Evolutionary conservation across 2,797 vertebrate species (phyloP).

Genomic region (Propithecus deckenii): DNA sequence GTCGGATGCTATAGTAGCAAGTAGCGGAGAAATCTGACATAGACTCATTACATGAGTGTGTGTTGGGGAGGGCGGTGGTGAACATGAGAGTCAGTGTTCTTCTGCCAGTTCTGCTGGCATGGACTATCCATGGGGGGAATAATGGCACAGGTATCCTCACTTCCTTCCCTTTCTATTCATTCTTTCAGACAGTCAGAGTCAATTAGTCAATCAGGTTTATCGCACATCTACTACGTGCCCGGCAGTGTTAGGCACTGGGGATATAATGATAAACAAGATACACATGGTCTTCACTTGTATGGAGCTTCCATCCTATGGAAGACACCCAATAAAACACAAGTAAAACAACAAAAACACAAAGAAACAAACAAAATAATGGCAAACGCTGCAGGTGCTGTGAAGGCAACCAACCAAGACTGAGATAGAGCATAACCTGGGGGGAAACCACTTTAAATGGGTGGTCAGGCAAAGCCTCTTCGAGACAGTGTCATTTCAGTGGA

Average conservation of each 20-base stretch:
- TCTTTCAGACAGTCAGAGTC: background rate
- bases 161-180: background rate
- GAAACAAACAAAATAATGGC: background rate
- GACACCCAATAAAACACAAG: background rate
- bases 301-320: background rate
- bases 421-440: background rate
- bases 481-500: background rate
- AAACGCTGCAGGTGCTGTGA: background rate
- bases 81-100: background rate
- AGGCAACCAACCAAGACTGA: background rate
- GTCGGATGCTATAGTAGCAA: background rate
- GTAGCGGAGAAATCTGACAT: background rate
- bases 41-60: accelerated
- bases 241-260: background rate
- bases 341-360: background rate
- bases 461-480: background rate
- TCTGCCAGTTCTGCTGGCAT: background rate
- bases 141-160: background rate
- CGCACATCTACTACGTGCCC: background rate
- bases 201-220: background rate
- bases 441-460: background rate
- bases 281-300: background rate
- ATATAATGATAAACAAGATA: background rate
- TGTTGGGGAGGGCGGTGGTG: background rate
- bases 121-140: background rate